Evolutionary conservation across 2,113 vertebrate species (phyloP).

Genomic region (Paralichthys olivaceus): DNA sequence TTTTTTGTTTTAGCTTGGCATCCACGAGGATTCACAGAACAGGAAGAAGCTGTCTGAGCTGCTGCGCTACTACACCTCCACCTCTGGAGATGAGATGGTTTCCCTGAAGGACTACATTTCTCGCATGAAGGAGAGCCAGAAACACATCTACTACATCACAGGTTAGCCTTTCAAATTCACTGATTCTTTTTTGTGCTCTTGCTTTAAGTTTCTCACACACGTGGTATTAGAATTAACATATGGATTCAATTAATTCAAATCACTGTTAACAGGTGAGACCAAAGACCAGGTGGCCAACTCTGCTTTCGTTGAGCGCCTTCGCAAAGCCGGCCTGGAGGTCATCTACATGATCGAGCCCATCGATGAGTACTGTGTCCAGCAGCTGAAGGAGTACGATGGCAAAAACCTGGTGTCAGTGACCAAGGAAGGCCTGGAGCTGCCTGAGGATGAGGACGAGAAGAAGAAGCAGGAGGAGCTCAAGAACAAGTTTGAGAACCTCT

Average conservation of each 20-base stretch:
- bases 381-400: constrained; percentile 86
- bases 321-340: constrained; percentile 85
- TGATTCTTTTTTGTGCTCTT: background rate
- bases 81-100: constrained; percentile 95
- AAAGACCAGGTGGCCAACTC: constrained; percentile 88
- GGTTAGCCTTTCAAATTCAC: constrained; percentile 75
- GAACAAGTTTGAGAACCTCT: constrained; percentile 84
- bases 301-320: constrained; percentile 86
- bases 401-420: constrained; percentile 86
- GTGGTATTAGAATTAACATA: background rate
- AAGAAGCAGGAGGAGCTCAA: constrained; percentile 86
- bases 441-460: constrained; percentile 84
- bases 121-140: constrained; percentile 98
- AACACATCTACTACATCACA: constrained; percentile 97
- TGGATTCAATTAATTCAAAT: background rate
- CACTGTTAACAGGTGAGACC: constrained; percentile 79
- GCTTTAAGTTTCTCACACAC: background rate
- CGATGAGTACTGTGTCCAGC: constrained; percentile 87
- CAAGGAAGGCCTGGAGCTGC: constrained; percentile 86
- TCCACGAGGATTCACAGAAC: constrained; percentile 97
- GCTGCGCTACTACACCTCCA: constrained; percentile 92
- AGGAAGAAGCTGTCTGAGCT: constrained; percentile 95
- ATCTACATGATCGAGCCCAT: constrained; percentile 89
- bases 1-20: constrained; percentile 91
- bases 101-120: constrained; percentile 96